A percentile compares a stretch with the other conserved stretches of the same genome.
These are phyloP conservation scores for Suricata suricatta DNA, from an alignment of 2,113 vertebrate genomes.

Conservation along the genomic window DNA sequence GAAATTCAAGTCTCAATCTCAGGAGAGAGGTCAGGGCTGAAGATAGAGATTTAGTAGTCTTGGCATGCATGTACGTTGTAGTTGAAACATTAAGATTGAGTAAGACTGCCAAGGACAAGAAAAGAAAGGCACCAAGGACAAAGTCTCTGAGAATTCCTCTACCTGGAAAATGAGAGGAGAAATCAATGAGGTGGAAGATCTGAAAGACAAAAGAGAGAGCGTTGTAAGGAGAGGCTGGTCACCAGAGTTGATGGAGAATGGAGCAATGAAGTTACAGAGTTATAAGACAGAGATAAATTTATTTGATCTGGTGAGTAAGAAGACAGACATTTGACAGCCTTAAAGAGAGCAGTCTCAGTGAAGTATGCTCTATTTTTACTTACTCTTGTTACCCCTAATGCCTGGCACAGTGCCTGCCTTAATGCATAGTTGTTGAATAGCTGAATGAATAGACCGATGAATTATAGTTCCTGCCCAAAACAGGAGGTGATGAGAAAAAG, in stretches of 20 bases:
- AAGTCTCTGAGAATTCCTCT: slow-evolving; percentile 31
- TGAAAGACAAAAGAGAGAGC: slow-evolving; percentile 21
- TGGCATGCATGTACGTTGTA: neutral
- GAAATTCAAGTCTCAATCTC: slow-evolving; percentile 56
- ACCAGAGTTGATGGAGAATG: neutral
- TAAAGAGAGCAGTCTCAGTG: slow-evolving; percentile 3
- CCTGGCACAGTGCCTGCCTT: neutral
- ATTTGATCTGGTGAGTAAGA: slow-evolving; percentile 50
- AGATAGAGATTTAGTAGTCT: slow-evolving; percentile 41
- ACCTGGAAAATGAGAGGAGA: slow-evolving; percentile 38
- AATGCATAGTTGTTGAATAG: slow-evolving; percentile 28
- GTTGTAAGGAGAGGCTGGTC: slow-evolving; percentile 8
- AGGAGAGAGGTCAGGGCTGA: slow-evolving; percentile 42
- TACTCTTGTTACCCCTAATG: neutral
- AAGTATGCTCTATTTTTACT: slow-evolving; percentile 33
- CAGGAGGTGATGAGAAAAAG: neutral
- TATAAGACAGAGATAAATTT: slow-evolving; percentile 16
- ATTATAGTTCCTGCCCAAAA: slow-evolving; percentile 41
- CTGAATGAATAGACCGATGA: neutral
- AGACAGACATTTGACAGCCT: neutral
- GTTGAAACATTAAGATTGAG: slow-evolving; percentile 47
- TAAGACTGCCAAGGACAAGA: slow-evolving; percentile 33
- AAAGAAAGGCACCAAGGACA: slow-evolving; percentile 39
- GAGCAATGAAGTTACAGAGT: slow-evolving; percentile 18
- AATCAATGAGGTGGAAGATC: slow-evolving; percentile 16